These are phyloP conservation scores for Coelopa frigida DNA, from an alignment of 1,140 invertebrate species.

Conservation along the genomic window DNA sequence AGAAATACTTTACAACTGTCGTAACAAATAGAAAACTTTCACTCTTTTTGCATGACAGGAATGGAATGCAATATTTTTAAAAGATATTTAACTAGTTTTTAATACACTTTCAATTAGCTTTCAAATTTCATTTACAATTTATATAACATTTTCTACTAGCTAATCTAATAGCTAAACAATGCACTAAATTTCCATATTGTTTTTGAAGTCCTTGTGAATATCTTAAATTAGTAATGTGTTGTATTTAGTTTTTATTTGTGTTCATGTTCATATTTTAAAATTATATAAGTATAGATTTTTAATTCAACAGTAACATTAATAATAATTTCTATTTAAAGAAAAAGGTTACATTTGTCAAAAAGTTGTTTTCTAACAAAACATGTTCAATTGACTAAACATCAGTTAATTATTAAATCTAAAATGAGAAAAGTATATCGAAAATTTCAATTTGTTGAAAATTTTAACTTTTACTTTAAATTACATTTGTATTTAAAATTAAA, in stretches of 20 bases:
- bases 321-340: background rate
- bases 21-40: constrained; percentile 1
- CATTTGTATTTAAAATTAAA: constrained; percentile 8
- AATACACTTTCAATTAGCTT: background rate
- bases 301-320: background rate
- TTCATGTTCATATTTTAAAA: background rate
- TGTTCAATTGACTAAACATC: background rate
- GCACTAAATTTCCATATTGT: background rate
- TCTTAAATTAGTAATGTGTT: too few species aligned
- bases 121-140: constrained; percentile 3
- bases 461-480: constrained; percentile 5
- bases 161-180: background rate
- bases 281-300: constrained; percentile 12
- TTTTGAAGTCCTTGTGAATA: background rate
- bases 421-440: background rate
- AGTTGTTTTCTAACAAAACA: background rate
- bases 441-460: background rate
- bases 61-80: too few species aligned
- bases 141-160: too few species aligned
- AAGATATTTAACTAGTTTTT: background rate
- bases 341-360: background rate
- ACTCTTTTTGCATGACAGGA: too few species aligned
- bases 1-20: constrained; percentile 27
- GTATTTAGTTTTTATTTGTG: background rate
- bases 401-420: background rate